Percentiles rank a stretch among this genome's conserved stretches.
Evolutionary conservation across 2,888 invertebrate species (phyloP).

Genomic region (Agrochola circellaris): DNA sequence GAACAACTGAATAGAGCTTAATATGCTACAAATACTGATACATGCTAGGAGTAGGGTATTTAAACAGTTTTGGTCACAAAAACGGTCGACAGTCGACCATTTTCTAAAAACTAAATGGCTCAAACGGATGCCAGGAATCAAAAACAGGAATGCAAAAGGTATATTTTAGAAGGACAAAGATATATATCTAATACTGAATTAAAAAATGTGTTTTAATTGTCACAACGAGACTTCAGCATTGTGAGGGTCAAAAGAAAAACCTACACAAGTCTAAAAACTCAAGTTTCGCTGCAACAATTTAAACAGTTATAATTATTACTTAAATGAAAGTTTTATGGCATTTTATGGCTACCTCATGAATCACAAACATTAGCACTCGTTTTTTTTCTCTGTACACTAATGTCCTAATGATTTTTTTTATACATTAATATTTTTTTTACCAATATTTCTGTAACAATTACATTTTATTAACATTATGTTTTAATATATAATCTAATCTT

Average conservation of each 20-base stretch:
- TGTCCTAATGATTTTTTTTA: constrained; percentile 78
- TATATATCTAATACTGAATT: constrained; percentile 80
- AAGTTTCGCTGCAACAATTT: constrained; percentile 32
- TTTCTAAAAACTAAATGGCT: constrained; percentile 78
- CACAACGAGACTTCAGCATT: constrained; percentile 5
- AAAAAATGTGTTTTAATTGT: constrained; percentile 49
- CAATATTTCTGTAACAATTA: constrained; percentile 86
- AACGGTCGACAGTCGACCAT: constrained; percentile 63
- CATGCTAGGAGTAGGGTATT: constrained; percentile 82
- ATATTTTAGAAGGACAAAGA: constrained; percentile 70
- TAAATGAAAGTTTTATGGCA: constrained; percentile 84
- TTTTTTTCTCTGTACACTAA: constrained; percentile 79
- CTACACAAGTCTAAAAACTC: neutral
- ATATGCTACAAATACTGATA: constrained; percentile 86
- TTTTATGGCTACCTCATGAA: constrained; percentile 90
- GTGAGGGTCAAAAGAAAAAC: neutral
- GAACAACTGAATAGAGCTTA: constrained; percentile 87
- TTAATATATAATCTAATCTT: constrained; percentile 85
- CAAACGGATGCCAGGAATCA: constrained; percentile 79
- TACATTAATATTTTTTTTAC: constrained; percentile 80
- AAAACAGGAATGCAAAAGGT: constrained; percentile 83
- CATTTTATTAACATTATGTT: constrained; percentile 83
- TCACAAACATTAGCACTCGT: constrained; percentile 86
- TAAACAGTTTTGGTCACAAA: constrained; percentile 79
- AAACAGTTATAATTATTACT: constrained; percentile 68